These are phyloP conservation scores for Gorsachius goisagi DNA, from an alignment of 2,113 vertebrate species.

Conservation along the genomic window DNA sequence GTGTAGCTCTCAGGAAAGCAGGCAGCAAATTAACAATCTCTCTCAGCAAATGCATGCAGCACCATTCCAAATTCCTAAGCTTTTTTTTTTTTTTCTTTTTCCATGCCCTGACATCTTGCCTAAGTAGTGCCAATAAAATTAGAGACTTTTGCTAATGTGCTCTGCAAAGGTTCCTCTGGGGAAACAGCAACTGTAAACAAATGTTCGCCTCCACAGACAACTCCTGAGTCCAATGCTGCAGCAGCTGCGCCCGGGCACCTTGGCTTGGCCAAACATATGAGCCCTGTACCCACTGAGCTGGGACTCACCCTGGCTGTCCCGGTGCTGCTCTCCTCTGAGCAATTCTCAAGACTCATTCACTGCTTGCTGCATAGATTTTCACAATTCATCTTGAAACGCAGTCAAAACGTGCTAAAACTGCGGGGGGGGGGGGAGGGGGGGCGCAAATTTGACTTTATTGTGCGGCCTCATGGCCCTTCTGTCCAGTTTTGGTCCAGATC, in stretches of 20 bases:
- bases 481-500: accelerated
- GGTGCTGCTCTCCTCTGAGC: background rate
- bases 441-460: no score
- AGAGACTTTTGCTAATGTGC: background rate
- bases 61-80: background rate
- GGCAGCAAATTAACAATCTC: background rate
- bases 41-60: background rate
- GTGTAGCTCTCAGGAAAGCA: background rate
- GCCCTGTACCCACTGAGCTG: background rate
- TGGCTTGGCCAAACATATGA: background rate
- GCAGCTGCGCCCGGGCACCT: background rate
- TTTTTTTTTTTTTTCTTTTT: background rate
- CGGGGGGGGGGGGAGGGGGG: no score
- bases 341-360: background rate
- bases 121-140: background rate
- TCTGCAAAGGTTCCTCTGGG: background rate
- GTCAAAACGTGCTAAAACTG: background rate
- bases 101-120: background rate
- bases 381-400: background rate
- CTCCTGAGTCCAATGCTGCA: background rate
- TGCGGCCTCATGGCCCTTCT: background rate
- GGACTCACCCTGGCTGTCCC: background rate
- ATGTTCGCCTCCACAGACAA: background rate
- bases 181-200: background rate
- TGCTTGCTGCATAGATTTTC: background rate